A percentile compares a stretch with the other conserved stretches of the same genome.
These are phyloP conservation scores for Harmothoe impar DNA, from an alignment of 2,888 invertebrate species.

Conservation along the genomic window DNA sequence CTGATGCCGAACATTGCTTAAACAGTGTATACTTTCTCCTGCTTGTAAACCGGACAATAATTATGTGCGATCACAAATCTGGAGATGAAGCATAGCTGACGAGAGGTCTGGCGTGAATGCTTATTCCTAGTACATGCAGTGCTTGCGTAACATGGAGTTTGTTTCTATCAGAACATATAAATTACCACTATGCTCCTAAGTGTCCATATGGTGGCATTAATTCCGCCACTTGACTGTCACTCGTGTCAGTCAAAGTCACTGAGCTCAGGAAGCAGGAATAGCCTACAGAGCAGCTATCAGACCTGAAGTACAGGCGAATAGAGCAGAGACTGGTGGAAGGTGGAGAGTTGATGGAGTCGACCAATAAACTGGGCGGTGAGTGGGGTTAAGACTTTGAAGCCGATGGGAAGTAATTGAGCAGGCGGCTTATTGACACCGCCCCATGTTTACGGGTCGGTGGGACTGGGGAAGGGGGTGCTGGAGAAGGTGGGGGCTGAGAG, in stretches of 20 bases:
- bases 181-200: too few species aligned
- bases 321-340: neutral
- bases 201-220: neutral
- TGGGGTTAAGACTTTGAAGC: conserved; percentile 25
- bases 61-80: too few species aligned
- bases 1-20: too few species aligned
- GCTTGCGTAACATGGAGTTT: too few species aligned
- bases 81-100: too few species aligned
- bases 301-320: neutral
- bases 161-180: too few species aligned
- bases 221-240: neutral
- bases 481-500: neutral
- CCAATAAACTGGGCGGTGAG: conserved; percentile 19
- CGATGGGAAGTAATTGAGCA: conserved; percentile 22
- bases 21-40: too few species aligned
- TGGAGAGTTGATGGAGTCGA: conserved; percentile 11
- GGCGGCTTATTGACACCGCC: conserved; percentile 26
- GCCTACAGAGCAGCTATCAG: too few species aligned
- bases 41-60: too few species aligned
- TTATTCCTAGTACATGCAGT: too few species aligned
- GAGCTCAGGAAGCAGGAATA: neutral
- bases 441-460: neutral
- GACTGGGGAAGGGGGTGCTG: neutral
- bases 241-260: neutral
- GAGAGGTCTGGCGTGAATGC: too few species aligned